A percentile compares a stretch with the other conserved stretches of the same genome.
These are phyloP conservation scores for Erithacus rubecula DNA, from an alignment of 2,797 vertebrate species.

Conservation along the genomic window DNA sequence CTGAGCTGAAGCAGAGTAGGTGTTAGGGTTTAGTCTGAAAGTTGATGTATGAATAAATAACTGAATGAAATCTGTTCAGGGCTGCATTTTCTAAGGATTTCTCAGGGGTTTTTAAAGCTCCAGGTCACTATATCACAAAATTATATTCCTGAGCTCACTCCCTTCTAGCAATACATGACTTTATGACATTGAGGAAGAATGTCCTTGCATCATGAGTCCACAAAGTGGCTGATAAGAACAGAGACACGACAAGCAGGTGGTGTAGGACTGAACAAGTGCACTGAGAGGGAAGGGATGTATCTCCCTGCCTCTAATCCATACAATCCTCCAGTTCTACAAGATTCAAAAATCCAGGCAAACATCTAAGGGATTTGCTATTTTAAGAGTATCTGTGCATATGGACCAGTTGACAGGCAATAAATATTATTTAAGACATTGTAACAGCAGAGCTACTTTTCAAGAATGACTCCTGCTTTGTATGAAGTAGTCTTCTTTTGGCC, in stretches of 20 bases:
- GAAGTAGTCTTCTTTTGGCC: background rate
- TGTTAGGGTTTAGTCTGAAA: background rate
- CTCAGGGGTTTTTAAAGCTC: background rate
- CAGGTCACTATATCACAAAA: background rate
- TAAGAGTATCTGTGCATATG: background rate
- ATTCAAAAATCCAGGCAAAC: background rate
- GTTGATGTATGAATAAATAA: background rate
- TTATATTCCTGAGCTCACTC: background rate
- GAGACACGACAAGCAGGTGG: rapidly evolving
- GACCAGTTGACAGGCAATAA: background rate
- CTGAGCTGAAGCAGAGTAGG: background rate
- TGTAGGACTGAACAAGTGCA: background rate
- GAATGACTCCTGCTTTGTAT: background rate
- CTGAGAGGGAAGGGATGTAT: background rate
- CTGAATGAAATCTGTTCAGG: background rate
- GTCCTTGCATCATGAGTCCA: background rate
- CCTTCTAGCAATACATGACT: background rate
- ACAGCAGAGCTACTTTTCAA: background rate
- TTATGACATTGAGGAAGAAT: background rate
- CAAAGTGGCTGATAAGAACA: background rate
- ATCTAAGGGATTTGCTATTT: background rate
- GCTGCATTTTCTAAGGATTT: background rate
- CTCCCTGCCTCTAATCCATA: background rate
- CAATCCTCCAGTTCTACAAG: background rate
- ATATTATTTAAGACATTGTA: background rate